Conservation (phyloP, 2,113 vertebrate species). For the Dunckerocampus dactyliophorus region DNA sequence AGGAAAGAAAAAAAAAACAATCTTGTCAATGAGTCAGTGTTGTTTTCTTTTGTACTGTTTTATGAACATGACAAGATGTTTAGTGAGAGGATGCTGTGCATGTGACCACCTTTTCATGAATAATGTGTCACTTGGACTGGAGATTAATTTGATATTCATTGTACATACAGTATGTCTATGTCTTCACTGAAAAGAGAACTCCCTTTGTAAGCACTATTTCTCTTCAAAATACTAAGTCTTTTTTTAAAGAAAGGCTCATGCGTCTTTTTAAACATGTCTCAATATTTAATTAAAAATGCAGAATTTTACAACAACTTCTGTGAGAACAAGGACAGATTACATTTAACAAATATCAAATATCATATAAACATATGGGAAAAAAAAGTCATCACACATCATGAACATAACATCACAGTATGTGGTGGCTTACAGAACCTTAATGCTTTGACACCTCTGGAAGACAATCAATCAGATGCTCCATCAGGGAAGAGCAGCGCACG, state of each 20-base stretch:
- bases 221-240: constrained; percentile 88
- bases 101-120: constrained; percentile 80
- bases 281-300: constrained; percentile 14
- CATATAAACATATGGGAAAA: too few species aligned
- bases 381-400: background rate
- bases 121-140: constrained; percentile 67
- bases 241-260: constrained; percentile 60
- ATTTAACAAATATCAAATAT: too few species aligned
- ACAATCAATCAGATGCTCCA: constrained; percentile 1
- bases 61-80: constrained; percentile 66
- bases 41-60: constrained; percentile 65
- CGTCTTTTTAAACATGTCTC: constrained; percentile 44
- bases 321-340: too few species aligned
- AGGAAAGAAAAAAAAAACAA: constrained; percentile 46
- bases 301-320: background rate
- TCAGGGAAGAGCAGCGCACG: constrained; percentile 68
- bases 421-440: background rate
- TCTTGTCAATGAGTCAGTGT: constrained; percentile 59
- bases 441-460: background rate
- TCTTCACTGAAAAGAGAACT: constrained; percentile 76
- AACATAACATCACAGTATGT: background rate
- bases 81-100: constrained; percentile 76
- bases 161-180: constrained; percentile 73
- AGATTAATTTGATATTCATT: constrained; percentile 73
- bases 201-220: constrained; percentile 88